Evolutionary conservation across 2,797 vertebrate genomes (phyloP).

Genomic region (Mormyrus hasselquistii): DNA sequence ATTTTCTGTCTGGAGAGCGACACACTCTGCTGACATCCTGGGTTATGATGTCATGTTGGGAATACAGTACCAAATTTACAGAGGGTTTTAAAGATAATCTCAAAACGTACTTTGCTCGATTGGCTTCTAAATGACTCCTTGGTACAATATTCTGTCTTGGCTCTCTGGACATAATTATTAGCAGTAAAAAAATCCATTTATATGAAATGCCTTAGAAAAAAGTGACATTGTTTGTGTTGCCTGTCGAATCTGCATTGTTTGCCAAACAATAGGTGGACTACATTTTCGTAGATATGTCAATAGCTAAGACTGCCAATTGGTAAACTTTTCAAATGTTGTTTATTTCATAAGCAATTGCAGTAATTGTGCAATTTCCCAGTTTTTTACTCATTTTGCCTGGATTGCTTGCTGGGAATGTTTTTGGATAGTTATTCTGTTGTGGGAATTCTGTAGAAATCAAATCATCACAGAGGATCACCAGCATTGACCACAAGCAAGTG

Average conservation of each 20-base stretch:
- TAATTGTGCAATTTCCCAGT: background rate
- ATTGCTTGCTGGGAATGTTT: background rate
- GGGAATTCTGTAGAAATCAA: constrained; percentile 24
- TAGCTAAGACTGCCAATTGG: background rate
- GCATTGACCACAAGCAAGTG: constrained; percentile 17
- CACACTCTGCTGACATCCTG: constrained; percentile 33
- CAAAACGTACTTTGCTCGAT: constrained; percentile 33
- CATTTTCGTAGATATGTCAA: constrained; percentile 6
- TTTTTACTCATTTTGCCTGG: constrained; percentile 9
- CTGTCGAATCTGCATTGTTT: constrained; percentile 1
- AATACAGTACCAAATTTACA: constrained; percentile 28
- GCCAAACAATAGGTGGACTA: background rate
- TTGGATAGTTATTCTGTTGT: constrained; percentile 27
- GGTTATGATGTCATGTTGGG: constrained; percentile 37
- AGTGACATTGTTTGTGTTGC: background rate
- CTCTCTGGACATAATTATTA: background rate
- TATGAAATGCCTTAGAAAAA: background rate
- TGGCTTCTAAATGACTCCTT: constrained; percentile 29
- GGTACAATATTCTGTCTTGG: constrained; percentile 14
- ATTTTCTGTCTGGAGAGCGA: constrained; percentile 39
- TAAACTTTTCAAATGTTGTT: background rate
- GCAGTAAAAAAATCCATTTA: background rate
- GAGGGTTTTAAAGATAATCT: constrained; percentile 25
- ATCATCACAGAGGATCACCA: constrained; percentile 22
- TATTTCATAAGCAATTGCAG: constrained; percentile 6